Percentiles rank a stretch among this genome's conserved stretches.
Conservation (phyloP, 2,888 invertebrate genomes). For the Thymelicus acteon region DNA sequence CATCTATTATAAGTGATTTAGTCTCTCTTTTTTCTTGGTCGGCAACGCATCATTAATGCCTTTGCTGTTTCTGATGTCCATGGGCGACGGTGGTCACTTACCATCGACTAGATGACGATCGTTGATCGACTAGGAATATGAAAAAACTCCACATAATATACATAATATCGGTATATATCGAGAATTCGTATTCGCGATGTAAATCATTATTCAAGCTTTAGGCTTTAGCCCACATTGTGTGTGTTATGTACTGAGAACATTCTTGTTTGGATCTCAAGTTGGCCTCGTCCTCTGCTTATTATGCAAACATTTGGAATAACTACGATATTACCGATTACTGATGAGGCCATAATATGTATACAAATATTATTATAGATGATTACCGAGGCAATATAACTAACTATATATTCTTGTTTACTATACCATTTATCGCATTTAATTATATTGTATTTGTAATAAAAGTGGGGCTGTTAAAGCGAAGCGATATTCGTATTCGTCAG, state of each 20-base stretch:
- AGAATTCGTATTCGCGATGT: not conserved
- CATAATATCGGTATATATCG: not conserved
- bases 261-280: conserved; percentile 9
- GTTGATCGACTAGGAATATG: no score
- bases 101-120: no score
- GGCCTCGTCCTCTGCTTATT: conserved; percentile 12
- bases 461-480: no score
- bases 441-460: no score
- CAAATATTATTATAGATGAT: not conserved
- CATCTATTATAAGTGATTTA: no score
- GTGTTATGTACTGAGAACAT: conserved; percentile 16
- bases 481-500: no score
- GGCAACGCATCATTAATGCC: no score
- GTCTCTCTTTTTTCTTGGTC: no score
- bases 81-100: no score
- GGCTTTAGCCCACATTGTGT: not conserved
- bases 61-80: no score
- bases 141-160: no score
- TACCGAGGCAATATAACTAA: not conserved
- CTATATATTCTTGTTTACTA: not conserved
- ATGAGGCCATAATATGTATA: not conserved
- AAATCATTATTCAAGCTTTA: not conserved
- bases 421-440: not conserved
- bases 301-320: conserved; percentile 17
- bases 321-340: not conserved